These are phyloP conservation scores for Drosophila meridionalis DNA, from an alignment of 2,888 invertebrate genomes.

Conservation along the genomic window DNA sequence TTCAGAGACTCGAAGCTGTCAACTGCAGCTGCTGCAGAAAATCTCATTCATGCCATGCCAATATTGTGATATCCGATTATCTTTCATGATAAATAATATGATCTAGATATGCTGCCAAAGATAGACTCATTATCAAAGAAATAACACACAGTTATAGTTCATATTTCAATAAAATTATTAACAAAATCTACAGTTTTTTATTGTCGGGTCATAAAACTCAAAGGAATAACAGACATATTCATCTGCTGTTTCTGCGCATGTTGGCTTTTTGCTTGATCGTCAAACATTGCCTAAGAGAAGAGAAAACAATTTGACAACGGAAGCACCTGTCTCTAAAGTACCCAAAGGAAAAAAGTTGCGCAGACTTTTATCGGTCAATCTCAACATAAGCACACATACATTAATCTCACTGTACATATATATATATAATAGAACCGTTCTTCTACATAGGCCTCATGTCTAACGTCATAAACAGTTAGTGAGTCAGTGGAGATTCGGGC, in stretches of 20 bases:
- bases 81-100: conserved; percentile 1
- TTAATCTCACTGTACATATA: conserved; percentile 14
- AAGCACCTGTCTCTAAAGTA: conserved; percentile 35
- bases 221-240: not conserved
- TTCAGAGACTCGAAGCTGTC: conserved; percentile 18
- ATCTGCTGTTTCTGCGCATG: conserved; percentile 10
- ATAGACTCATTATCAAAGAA: not conserved
- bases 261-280: conserved; percentile 2
- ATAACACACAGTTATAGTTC: not conserved
- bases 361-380: conserved; percentile 34
- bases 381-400: conserved; percentile 14
- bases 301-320: conserved; percentile 30
- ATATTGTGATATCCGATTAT: conserved; percentile 21
- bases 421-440: not conserved
- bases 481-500: not conserved
- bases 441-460: not conserved
- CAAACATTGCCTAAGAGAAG: conserved; percentile 1
- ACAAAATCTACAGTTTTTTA: conserved; percentile 1
- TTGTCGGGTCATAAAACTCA: not conserved
- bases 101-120: not conserved
- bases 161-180: conserved; percentile 3
- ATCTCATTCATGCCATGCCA: conserved; percentile 20
- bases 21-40: conserved; percentile 25
- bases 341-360: conserved; percentile 20
- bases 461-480: not conserved